Base-by-base conservation (phyloP, 2,113 vertebrate genomes). In the Dendropsophus ebraccatus region DNA sequence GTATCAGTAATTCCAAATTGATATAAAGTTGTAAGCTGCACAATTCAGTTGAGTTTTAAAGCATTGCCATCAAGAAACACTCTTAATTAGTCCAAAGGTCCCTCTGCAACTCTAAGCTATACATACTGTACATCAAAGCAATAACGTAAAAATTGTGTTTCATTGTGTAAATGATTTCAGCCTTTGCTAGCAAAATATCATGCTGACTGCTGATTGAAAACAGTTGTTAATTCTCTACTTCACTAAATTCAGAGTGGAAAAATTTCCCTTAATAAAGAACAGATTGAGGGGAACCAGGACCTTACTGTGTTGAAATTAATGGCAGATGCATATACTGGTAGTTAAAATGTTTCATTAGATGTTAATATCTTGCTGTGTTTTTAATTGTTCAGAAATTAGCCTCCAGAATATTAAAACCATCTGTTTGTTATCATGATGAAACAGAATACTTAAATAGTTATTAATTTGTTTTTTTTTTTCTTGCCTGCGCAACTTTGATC, bases 271-370 rank as follows among this genome's bases (percentile, higher is more conserved):
- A 97, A 97, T 96, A 94, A 95, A 94, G 95, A 98, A 96, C 96
- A 97, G 96, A 97, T 96, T 97, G 96, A 93, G 92, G 93, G 93
- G 95, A 96, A 96, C 95, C 94, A 96, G 94, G 96, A 94, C 94
- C 95, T 96, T 95, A 94, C 96, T 96, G 95, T 95, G 95, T 95
- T 93, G 94, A 96, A 97, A 97, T 97, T 94, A 97, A 96, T 96
- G 95, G 94, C 97, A 97, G 96, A 97, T 96, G 95, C 96, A 95
- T 94, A 95, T 94, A 95, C 94, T 96, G 94, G 94, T 96, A 96
- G 96, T 97, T 98, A 97, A 95, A 97, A 96, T 98, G 96, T 97
- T 97, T 97, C 96, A 97, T 97, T 96, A 97, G 96, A 97, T 96
- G 95, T 95, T 97, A 97, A 97, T 97, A 95, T 97, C 96, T 96